A percentile compares a stretch with the other conserved stretches of the same genome.
phyloP scores from a whole-genome alignment of 2,797 vertebrate species.

The Hyperoplus lanceolatus region DNA sequence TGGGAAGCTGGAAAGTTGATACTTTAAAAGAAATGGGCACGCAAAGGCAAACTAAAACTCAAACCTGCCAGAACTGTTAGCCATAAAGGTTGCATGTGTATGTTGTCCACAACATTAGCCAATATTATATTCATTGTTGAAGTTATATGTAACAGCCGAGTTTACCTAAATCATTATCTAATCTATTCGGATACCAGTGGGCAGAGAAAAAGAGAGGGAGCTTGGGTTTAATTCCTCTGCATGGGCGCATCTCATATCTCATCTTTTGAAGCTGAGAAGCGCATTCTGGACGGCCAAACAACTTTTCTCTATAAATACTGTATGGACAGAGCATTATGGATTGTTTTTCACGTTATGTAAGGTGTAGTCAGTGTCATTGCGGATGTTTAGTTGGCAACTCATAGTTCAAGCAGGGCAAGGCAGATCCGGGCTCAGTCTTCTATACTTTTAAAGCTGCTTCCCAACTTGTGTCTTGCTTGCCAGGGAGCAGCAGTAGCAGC shows the following conservation, averaged over 20 bases:
- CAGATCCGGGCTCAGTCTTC: not conserved
- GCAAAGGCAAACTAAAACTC: not conserved
- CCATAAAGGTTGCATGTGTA: not conserved
- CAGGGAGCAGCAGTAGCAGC: not conserved
- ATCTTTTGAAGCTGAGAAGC: not conserved
- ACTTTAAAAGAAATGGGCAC: no score
- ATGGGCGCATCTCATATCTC: not conserved
- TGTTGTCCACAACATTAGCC: not conserved
- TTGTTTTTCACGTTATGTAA: conserved; percentile 15
- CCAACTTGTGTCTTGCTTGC: conserved; percentile 20
- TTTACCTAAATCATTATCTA: not conserved
- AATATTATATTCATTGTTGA: not conserved
- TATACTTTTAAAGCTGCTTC: conserved; percentile 13
- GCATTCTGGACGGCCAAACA: not conserved
- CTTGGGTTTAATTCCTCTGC: not conserved
- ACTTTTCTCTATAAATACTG: conserved; percentile 10
- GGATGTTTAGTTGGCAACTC: conserved; percentile 11
- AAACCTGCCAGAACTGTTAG: no score
- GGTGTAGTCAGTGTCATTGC: conserved; percentile 1
- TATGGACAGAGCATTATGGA: conserved; percentile 21
- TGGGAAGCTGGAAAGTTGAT: no score
- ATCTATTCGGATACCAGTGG: conserved; percentile 1
- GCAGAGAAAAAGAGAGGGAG: not conserved
- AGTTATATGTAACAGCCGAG: not conserved
- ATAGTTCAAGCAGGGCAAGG: not conserved